These are phyloP conservation scores for Xanthorhoe designata DNA, from an alignment of 2,888 invertebrate genomes.

Conservation along the genomic window DNA sequence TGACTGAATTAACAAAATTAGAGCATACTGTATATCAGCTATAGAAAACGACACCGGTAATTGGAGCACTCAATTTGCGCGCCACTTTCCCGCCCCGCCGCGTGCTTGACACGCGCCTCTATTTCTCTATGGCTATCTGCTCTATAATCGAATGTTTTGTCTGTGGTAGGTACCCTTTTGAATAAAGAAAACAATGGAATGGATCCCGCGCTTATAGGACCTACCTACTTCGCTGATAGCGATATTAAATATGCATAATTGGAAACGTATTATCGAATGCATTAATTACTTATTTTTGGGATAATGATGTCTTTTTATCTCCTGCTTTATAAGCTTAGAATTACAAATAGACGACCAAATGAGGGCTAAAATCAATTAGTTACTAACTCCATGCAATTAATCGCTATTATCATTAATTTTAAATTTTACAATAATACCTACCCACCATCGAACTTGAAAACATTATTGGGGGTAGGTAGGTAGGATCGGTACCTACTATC, in stretches of 20 bases:
- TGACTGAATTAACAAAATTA: neutral
- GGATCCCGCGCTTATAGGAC: slow-evolving; percentile 51
- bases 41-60: slow-evolving; percentile 75
- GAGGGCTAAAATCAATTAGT: no score
- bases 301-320: neutral
- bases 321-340: neutral
- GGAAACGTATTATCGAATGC: slow-evolving; percentile 28
- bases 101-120: slow-evolving; percentile 61
- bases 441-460: neutral
- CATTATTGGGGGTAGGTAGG: neutral
- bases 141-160: slow-evolving; percentile 69
- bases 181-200: slow-evolving; percentile 62
- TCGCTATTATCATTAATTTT: no score
- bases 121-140: slow-evolving; percentile 68
- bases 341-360: no score
- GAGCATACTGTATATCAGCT: slow-evolving; percentile 48
- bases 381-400: no score
- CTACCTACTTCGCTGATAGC: slow-evolving; percentile 39
- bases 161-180: slow-evolving; percentile 62
- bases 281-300: slow-evolving; percentile 4
- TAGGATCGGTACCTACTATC: slow-evolving; percentile 11
- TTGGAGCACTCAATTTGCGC: slow-evolving; percentile 84
- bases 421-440: no score
- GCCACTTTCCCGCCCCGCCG: slow-evolving; percentile 68
- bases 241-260: slow-evolving; percentile 47